Conservation (phyloP, 2,797 vertebrate species). For the Coccyzus lansbergi region DNA sequence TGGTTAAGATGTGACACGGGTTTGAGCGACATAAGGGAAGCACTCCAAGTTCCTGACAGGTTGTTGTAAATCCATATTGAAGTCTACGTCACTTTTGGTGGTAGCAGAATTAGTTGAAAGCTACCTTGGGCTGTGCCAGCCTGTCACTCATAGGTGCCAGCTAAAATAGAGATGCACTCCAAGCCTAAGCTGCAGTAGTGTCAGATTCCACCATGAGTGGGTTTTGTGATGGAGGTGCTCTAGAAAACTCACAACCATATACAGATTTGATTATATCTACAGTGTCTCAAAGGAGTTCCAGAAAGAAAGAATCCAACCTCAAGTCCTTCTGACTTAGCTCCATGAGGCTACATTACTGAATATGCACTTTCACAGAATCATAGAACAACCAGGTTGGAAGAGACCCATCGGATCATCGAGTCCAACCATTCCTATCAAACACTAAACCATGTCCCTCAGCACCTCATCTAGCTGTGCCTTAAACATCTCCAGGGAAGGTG, state of each 20-base stretch:
- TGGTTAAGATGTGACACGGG: neutral
- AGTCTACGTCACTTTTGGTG: neutral
- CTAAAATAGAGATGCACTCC: neutral
- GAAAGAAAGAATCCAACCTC: neutral
- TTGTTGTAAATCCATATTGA: neutral
- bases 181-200: neutral
- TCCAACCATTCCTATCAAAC: too few species aligned
- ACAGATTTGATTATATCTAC: neutral
- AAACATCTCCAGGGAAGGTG: too few species aligned
- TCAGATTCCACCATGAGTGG: neutral
- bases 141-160: neutral
- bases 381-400: too few species aligned
- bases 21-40: neutral
- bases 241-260: neutral
- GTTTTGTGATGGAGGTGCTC: neutral
- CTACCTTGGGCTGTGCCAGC: neutral
- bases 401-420: too few species aligned
- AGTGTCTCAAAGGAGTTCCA: neutral
- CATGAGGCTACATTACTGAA: neutral
- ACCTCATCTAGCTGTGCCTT: too few species aligned
- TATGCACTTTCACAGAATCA: neutral
- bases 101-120: neutral
- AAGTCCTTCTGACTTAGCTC: neutral
- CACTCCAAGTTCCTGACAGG: neutral
- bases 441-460: too few species aligned